Evolutionary conservation across 2,797 vertebrate genomes (phyloP).

Genomic region (Pogoniulus pusillus): DNA sequence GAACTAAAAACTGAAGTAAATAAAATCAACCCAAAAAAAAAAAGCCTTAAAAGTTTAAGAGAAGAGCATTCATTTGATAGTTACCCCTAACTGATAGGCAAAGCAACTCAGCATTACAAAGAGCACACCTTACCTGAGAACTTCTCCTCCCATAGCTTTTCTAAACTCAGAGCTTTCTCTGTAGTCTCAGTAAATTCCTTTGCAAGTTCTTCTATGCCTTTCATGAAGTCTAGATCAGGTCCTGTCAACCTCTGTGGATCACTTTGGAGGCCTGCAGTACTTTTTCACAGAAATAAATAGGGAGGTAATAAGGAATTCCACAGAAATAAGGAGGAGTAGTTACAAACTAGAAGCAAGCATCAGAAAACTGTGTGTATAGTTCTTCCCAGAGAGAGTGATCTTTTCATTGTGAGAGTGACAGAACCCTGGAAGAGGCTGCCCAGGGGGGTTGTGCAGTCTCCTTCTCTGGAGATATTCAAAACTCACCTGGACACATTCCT

Average conservation of each 20-base stretch:
- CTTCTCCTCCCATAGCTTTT: constrained; percentile 58
- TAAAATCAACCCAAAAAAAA: too few relatives aligned
- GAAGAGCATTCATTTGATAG: background rate
- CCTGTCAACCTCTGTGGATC: background rate
- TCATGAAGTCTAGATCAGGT: constrained; percentile 53
- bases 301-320: background rate
- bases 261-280: background rate
- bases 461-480: too few relatives aligned
- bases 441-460: too few relatives aligned
- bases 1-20: too few relatives aligned
- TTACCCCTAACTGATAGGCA: background rate
- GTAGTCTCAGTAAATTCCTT: constrained; percentile 46
- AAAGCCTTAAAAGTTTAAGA: too few relatives aligned
- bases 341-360: background rate
- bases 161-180: constrained; percentile 58
- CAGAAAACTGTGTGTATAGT: background rate
- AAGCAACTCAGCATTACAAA: background rate
- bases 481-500: too few relatives aligned
- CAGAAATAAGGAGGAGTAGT: background rate
- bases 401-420: too few relatives aligned
- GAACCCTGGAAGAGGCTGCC: too few relatives aligned
- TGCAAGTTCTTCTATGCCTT: constrained; percentile 63
- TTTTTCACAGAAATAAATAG: background rate
- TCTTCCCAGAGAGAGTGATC: too few relatives aligned
- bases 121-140: constrained; percentile 40